phyloP scores from a whole-genome alignment of 1,140 invertebrate genomes.

The Meteorus sp. region DNA sequence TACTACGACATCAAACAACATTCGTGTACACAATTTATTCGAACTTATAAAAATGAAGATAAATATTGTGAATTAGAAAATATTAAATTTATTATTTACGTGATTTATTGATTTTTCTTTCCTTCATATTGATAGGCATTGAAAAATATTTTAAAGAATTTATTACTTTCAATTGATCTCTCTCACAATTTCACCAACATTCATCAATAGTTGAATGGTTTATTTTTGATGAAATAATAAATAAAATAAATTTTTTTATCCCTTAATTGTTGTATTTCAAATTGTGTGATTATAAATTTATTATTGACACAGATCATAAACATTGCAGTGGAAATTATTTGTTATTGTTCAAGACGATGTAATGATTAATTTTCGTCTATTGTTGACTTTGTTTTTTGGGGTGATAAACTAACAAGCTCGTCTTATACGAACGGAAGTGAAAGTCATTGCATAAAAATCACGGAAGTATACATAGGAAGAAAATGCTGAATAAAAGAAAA shows the following conservation, averaged over 20 bases:
- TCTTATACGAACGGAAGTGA: constrained; percentile 11
- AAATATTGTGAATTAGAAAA: no score
- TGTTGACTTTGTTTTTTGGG: background rate
- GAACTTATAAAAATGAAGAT: background rate
- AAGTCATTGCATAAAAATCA: constrained; percentile 26
- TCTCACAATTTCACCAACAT: no score
- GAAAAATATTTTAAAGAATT: background rate
- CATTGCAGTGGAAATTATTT: no score
- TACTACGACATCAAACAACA: constrained; percentile 8
- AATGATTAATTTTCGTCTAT: background rate
- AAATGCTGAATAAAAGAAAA: background rate
- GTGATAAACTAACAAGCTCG: background rate
- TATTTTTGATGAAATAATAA: constrained; percentile 6
- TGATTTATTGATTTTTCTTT: background rate
- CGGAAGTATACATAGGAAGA: constrained; percentile 27
- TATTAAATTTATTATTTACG: no score
- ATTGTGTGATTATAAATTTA: no score
- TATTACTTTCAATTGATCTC: constrained; percentile 7
- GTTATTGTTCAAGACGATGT: no score
- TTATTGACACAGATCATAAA: no score
- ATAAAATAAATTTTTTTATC: constrained; percentile 2
- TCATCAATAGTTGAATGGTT: no score
- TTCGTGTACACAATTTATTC: no score
- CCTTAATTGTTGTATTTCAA: no score
- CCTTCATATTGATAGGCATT: background rate